Evolutionary conservation across 2,797 vertebrate genomes (phyloP), one percentile per base, ranked within the genome.

Genomic region (Xenops minutus): DNA sequence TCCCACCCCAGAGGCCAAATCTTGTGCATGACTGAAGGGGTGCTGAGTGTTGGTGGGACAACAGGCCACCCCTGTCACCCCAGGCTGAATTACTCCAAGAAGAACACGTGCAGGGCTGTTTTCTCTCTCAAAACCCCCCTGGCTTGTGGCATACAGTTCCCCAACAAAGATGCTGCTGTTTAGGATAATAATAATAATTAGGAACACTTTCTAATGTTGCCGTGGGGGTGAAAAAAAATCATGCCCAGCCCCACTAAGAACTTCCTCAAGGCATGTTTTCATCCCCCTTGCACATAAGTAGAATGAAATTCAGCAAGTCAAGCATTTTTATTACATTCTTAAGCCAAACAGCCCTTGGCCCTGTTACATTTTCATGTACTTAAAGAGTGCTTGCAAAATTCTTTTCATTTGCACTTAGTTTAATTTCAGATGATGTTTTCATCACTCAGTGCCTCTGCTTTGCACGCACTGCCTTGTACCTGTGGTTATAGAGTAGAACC

Each of bases 31-130:
- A 7, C 41, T 2, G 27, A 4, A 7, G 55, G 11, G 39, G 3
- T 21, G 23, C 51, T 12, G 19, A 1, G 73, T 6, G 26, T 66
- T 19, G 8, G 15, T 4, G 76, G 46, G 29, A 32, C 10, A 30
- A 2, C 0, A 0, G 2, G 11, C 18, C 23, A 2, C 27, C 22
- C 2, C 3, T 0, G 10, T 6, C 14, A 17, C 6, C 34, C 39
- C 73, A 8, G 15, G n/a, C 69, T 27, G 66, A 44, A 5, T 14
- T 7, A 4, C 34, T 29, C 24, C 9, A 4, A 18, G 37, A 20
- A 36, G 14, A 32, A 12, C 3, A 1, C 1, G 5, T 5, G 1
- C 0, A 22, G 22, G 13, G n/a, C 37, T 3, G 2, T 24, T 37
- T 32, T 30, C 26, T 27, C 66, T 17, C 59, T 58, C 37, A 10